Conservation (phyloP, 2,888 invertebrate genomes). For the Odontocerum albicorne region DNA sequence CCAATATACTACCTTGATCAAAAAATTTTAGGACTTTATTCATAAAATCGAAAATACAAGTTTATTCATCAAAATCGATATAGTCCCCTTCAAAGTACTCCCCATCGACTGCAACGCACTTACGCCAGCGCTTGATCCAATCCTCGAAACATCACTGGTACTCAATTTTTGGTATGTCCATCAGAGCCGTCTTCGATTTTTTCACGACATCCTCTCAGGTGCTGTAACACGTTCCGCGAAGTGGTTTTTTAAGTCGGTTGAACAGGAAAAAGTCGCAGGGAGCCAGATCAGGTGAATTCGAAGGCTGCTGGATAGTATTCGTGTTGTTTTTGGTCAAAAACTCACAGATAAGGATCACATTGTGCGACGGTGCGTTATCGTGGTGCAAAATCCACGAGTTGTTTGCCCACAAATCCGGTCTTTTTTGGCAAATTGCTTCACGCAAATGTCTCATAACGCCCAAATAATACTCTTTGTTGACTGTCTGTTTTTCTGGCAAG, state of each 20-base stretch:
- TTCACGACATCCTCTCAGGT: constrained; percentile 30
- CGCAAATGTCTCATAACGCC: constrained; percentile 19
- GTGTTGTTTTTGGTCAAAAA: constrained; percentile 37
- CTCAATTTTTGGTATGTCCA: constrained; percentile 26
- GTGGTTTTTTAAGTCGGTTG: no score
- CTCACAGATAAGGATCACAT: constrained; percentile 32
- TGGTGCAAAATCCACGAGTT: constrained; percentile 39
- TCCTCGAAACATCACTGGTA: no score
- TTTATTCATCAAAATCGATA: constrained; percentile 3
- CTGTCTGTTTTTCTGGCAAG: constrained; percentile 17
- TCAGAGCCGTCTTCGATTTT: constrained; percentile 24
- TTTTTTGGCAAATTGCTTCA: constrained; percentile 26
- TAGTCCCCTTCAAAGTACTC: constrained; percentile 32
- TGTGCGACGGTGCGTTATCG: constrained; percentile 38
- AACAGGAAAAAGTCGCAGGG: constrained; percentile 13
- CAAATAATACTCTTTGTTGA: background rate
- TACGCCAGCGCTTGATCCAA: no score
- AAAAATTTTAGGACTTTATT: no score
- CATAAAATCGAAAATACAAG: no score
- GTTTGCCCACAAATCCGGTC: constrained; percentile 37
- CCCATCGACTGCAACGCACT: constrained; percentile 32
- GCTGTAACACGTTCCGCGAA: constrained; percentile 3
- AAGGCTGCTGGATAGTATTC: constrained; percentile 21
- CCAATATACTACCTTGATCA: no score
- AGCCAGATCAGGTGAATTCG: constrained; percentile 26